Base-by-base conservation (phyloP, 2,888 invertebrate species). In the Brassicogethes aeneus region DNA sequence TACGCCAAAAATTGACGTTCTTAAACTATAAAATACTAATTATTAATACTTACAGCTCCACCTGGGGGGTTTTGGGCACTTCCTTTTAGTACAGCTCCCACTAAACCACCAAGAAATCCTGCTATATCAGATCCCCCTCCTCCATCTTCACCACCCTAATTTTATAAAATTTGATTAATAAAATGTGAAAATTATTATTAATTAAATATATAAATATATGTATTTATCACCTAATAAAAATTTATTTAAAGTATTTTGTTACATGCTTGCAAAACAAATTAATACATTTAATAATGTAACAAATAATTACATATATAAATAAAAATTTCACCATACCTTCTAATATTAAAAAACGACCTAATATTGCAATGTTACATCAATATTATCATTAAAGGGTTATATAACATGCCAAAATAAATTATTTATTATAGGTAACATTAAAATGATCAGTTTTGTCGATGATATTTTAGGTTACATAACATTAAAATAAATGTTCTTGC, bases 91-190 rank as follows among this genome's bases (percentile, higher is more conserved):
- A 66, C 43, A 31, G 69, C 67, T 17, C 67, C 68, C 13, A 62
- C 17, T 17, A 70, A 49, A n/a, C 68, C 67, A 34, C 68, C 66
- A 15, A 62, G 48, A 45, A 70, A 69, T 0, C 65, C 54, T n/a
- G 67, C 69, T 17, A 70, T 59, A 53, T 70, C 68, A 7, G 69
- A 70, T 16, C 70, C 70, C 12, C 65, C 65, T 2, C 61, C 67
- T 17, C 55, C 62, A 36, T 60, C 65, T 8, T 55, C 64, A 31
- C 59, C 62, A 15, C 64, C 63, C 65, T 66, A 46, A 50, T 51
- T 23, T 16, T 23, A 45, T 32, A 32, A 32, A 7, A 7, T 32
- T 3, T 23, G 23, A 23, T 23, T 34, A 36, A n/a, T n/a, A n/a
- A n/a, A n/a, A n/a, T n/a, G n/a, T n/a, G n/a, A n/a, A n/a, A n/a